phyloP scores from a whole-genome alignment of 2,888 invertebrate genomes.

The Stomorhina lunata region DNA sequence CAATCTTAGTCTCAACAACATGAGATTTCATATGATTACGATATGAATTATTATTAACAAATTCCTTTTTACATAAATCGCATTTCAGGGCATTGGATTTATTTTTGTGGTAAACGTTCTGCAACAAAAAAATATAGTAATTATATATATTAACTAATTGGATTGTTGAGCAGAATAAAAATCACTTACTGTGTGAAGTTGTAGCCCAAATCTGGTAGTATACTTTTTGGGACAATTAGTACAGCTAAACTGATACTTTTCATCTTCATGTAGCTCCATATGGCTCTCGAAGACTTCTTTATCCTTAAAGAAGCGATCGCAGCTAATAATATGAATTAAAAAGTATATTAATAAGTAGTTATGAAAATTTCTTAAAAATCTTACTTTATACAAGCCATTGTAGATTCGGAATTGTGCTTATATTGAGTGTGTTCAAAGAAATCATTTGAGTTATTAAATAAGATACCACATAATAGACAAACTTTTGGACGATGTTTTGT shows the following conservation, averaged over 20 bases:
- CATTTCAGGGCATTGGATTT: slow-evolving; percentile 67
- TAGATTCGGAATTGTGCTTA: slow-evolving; percentile 72
- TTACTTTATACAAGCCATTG: slow-evolving; percentile 71
- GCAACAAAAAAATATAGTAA: neutral
- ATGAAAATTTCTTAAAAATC: neutral
- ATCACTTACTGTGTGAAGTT: slow-evolving; percentile 71
- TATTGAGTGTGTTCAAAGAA: slow-evolving; percentile 77
- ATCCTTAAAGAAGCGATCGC: slow-evolving; percentile 74
- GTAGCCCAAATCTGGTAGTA: slow-evolving; percentile 69
- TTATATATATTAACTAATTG: neutral
- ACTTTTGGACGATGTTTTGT: slow-evolving; percentile 74
- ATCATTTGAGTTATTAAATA: slow-evolving; percentile 73
- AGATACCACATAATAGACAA: slow-evolving; percentile 75
- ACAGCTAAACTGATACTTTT: slow-evolving; percentile 68
- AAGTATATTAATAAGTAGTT: neutral
- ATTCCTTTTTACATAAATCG: slow-evolving; percentile 72
- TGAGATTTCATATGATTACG: slow-evolving; percentile 74
- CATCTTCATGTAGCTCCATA: slow-evolving; percentile 67
- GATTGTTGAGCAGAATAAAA: too few species aligned
- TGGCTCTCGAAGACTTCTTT: slow-evolving; percentile 66
- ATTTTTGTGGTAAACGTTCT: slow-evolving; percentile 47
- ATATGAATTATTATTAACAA: slow-evolving; percentile 70
- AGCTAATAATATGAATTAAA: slow-evolving; percentile 67
- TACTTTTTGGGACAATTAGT: slow-evolving; percentile 69
- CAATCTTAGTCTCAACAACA: slow-evolving; percentile 67